These are phyloP conservation scores for Pseudotriccus pelzelni DNA, from an alignment of 2,797 vertebrate species.

Conservation along the genomic window DNA sequence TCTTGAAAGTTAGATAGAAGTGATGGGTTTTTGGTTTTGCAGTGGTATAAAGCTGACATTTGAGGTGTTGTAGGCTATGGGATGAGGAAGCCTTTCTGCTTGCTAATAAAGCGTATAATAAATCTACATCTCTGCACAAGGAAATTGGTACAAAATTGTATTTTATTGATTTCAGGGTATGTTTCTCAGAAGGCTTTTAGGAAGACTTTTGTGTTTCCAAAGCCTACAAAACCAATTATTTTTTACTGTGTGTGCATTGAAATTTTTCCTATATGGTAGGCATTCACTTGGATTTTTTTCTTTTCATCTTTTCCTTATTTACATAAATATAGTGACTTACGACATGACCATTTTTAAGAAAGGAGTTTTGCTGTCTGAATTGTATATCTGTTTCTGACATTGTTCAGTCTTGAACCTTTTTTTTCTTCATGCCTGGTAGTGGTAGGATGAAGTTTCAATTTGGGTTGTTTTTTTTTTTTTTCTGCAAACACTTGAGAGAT, in stretches of 20 bases:
- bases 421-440: not conserved
- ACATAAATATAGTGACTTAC: not conserved
- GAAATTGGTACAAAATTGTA: not conserved
- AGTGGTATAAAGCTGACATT: not conserved
- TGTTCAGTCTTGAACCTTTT: not conserved
- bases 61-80: not conserved
- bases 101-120: not conserved
- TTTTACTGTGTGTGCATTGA: not conserved
- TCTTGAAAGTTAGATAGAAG: not conserved
- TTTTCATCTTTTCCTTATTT: not conserved
- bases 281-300: not conserved
- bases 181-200: not conserved
- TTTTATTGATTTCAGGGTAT: not conserved
- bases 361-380: not conserved
- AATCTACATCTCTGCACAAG: not conserved
- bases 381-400: not conserved
- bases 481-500: not conserved
- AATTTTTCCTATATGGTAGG: not conserved
- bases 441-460: not conserved
- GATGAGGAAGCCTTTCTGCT: not conserved
- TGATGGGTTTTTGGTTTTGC: not conserved
- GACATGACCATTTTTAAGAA: not conserved
- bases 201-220: not conserved
- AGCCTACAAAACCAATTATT: fast-evolving
- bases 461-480: not conserved